phyloP scores from a whole-genome alignment of 2,113 vertebrate species.

The Xiphias gladius region DNA sequence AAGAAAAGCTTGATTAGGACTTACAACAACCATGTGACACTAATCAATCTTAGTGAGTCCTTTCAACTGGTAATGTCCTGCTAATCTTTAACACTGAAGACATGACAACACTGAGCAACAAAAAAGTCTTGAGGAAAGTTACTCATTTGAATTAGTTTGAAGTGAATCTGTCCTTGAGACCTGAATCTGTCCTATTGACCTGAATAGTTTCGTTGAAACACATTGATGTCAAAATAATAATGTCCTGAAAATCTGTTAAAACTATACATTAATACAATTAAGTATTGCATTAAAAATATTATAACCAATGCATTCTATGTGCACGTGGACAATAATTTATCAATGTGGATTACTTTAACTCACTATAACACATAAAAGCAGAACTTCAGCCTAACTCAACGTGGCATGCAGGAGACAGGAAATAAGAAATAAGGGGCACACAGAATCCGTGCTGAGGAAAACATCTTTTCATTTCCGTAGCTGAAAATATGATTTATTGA shows the following conservation, averaged over 20 bases:
- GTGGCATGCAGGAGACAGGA: constrained; percentile 8
- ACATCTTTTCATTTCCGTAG: constrained; percentile 70
- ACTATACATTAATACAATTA: neutral
- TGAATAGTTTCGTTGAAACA: constrained; percentile 13
- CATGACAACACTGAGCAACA: constrained; percentile 18
- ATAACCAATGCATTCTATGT: neutral
- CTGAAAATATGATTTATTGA: constrained; percentile 52
- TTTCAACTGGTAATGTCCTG: constrained; percentile 2
- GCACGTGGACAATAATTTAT: neutral
- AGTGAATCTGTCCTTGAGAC: neutral
- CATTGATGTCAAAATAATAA: neutral
- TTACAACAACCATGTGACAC: neutral
- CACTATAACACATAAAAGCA: constrained; percentile 1
- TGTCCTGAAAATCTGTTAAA: neutral
- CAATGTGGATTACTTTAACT: neutral
- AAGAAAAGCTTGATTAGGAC: constrained; percentile 32
- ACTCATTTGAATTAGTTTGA: neutral
- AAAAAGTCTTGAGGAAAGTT: neutral
- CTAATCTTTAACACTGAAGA: constrained; percentile 33
- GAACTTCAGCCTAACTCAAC: neutral
- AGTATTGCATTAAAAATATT: neutral
- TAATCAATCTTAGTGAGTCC: constrained; percentile 7
- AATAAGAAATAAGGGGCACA: constrained; percentile 31
- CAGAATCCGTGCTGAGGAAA: constrained; percentile 33
- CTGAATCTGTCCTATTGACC: neutral